Evolutionary conservation across 2,888 invertebrate genomes (phyloP).

Genomic region (Deilephila elpenor): DNA sequence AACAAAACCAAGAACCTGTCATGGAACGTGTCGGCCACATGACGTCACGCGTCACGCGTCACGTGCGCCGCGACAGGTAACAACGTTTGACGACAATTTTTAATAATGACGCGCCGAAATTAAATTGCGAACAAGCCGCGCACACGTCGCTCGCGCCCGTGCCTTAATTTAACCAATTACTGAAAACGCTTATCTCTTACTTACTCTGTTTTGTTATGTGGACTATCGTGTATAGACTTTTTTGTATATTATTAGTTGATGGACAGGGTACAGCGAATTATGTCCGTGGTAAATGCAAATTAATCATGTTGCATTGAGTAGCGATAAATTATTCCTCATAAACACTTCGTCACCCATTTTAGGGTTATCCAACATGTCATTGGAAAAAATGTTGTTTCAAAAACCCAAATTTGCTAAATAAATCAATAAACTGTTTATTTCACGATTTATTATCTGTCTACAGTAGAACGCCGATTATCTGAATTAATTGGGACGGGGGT

Average conservation of each 20-base stretch:
- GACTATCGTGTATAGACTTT: conserved; percentile 20
- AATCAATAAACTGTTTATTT: too few relatives aligned
- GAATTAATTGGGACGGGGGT: too few relatives aligned
- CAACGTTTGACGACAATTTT: conserved; percentile 67
- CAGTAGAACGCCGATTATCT: too few relatives aligned
- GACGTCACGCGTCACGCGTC: conserved; percentile 45
- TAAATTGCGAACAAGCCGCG: conserved; percentile 58
- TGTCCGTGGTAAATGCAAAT: too few relatives aligned
- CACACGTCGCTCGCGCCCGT: conserved; percentile 37
- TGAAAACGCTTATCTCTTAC: conserved; percentile 65
- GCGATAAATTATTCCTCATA: too few relatives aligned
- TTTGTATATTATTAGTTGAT: not conserved
- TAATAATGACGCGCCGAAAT: conserved; percentile 75
- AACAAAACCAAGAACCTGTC: conserved; percentile 34
- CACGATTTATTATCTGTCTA: too few relatives aligned
- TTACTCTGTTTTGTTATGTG: conserved; percentile 47
- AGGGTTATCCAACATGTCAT: too few relatives aligned
- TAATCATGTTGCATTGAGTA: too few relatives aligned
- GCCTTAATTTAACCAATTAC: conserved; percentile 70
- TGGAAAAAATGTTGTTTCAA: too few relatives aligned
- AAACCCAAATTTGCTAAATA: too few relatives aligned
- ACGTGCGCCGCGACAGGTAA: conserved; percentile 64
- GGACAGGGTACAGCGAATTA: too few relatives aligned
- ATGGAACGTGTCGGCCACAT: conserved; percentile 35
- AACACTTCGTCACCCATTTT: too few relatives aligned